These are phyloP conservation scores for Drusus annulatus DNA, from an alignment of 1,140 invertebrate species.

Conservation along the genomic window DNA sequence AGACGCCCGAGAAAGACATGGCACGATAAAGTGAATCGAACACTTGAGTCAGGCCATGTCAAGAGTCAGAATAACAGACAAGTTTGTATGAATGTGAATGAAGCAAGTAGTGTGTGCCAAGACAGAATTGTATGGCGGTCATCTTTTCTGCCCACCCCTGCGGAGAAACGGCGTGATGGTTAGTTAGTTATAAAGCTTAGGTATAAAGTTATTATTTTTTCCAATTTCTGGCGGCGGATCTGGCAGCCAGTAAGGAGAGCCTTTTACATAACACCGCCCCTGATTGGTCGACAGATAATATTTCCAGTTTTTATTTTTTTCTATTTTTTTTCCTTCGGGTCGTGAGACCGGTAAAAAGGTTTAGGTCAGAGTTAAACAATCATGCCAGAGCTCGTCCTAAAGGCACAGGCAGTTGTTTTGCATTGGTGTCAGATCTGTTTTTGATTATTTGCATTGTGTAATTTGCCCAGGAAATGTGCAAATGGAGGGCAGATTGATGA, in stretches of 20 bases:
- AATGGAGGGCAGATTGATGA: not conserved
- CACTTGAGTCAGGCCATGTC: no score
- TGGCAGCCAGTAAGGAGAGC: not conserved
- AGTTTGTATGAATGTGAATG: no score
- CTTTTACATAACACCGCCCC: slow-evolving; percentile 26
- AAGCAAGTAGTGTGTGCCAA: no score
- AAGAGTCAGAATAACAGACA: no score
- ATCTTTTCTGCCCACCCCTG: no score
- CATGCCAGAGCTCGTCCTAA: not conserved
- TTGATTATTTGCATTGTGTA: not conserved
- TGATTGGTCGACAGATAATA: slow-evolving; percentile 36
- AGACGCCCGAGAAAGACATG: no score
- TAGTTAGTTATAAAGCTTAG: no score
- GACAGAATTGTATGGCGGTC: no score
- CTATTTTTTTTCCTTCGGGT: slow-evolving; percentile 1
- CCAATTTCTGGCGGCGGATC: not conserved
- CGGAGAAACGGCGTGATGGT: no score
- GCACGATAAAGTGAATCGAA: no score
- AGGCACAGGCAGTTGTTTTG: not conserved
- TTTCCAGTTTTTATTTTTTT: slow-evolving; percentile 8
- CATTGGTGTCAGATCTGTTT: not conserved
- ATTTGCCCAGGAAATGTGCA: not conserved
- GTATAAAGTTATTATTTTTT: no score
- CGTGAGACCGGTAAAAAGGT: slow-evolving; percentile 14
- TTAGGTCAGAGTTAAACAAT: not conserved